Evolutionary conservation across 2,797 vertebrate genomes (phyloP), one percentile per base, ranked within the genome.

Genomic region (Esox masquinongy): DNA sequence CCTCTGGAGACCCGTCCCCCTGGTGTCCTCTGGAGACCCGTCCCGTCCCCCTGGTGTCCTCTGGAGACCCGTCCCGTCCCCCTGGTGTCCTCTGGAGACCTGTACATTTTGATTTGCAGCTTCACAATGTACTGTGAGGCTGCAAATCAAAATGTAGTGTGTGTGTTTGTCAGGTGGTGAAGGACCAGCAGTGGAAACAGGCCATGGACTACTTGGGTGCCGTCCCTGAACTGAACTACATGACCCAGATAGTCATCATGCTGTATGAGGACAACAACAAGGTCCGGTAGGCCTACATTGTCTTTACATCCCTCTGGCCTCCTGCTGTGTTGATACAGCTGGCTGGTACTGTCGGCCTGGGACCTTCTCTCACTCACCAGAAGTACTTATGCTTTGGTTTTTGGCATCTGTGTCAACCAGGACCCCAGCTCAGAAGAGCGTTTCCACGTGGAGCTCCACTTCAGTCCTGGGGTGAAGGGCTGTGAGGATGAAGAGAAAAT

Each of bases 171-270:
- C 87, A 97, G 96, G 96, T 96, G 74, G 93, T 91, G 76, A 94
- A 95, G 84, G 96, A 97, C 86, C 90, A 93, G 73, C 96, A 97
- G 80, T 97, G 96, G 96, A 95, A 95, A 87, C 93, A 95, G 87
- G 96, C 96, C 79, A 94, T 97, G 95, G 95, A 96, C 84, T 97
- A 97, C 87, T 92, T 97, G 80, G 94, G 95, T 73, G 96, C 95
- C 76, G 96, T 97, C 83, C 94, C 96, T 36, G 96, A 97, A 83
- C 94, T 97, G 80, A 96, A 97, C 92, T 97, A 97, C 89, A 97
- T 97, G 96, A 96, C 96, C 66, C 96, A 97, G 93, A 96, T 97
- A 81, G 96, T 97, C 80, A 95, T 97, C 87, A 97, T 97, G 96
- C 93, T 97, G 78, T 97, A 97, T 74, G 96, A 97, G 84, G 96